A percentile compares a stretch with the other conserved stretches of the same genome.
phyloP scores from a whole-genome alignment of 2,888 invertebrate species.

The Spilarctia lutea region DNA sequence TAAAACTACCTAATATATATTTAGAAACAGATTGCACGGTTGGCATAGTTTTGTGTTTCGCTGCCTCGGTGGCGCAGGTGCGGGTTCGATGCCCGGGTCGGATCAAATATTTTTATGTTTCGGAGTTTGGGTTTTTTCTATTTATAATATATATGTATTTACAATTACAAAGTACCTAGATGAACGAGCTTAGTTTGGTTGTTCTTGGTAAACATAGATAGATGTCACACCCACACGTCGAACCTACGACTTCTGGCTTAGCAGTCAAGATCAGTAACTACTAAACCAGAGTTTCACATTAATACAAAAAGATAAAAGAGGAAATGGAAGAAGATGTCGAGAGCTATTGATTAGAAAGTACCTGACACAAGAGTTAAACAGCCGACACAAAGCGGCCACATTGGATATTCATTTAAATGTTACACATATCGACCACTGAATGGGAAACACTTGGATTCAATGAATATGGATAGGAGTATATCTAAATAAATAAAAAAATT shows the following conservation, averaged over 20 bases:
- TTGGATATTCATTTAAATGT: conserved; percentile 57
- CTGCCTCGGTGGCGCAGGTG: too few relatives aligned
- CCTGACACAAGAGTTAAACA: conserved; percentile 29
- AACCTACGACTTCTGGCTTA: neutral
- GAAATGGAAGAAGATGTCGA: conserved; percentile 12
- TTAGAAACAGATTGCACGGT: too few relatives aligned
- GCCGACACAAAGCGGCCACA: conserved; percentile 45
- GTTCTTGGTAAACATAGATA: too few relatives aligned
- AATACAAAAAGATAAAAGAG: neutral
- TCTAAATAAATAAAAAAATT: neutral
- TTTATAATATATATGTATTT: too few relatives aligned
- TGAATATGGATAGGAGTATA: conserved; percentile 39
- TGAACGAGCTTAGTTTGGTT: too few relatives aligned
- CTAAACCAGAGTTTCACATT: neutral
- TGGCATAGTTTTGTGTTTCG: too few relatives aligned
- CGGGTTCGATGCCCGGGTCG: too few relatives aligned
- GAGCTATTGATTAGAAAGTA: conserved; percentile 41
- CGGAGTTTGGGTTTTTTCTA: too few relatives aligned
- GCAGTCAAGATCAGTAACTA: neutral
- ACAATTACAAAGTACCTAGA: too few relatives aligned
- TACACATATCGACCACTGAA: conserved; percentile 53
- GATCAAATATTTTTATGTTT: too few relatives aligned
- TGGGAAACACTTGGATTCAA: conserved; percentile 38
- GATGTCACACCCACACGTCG: neutral
- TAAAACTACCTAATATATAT: too few relatives aligned